Conservation (phyloP, 1,140 invertebrate species). For the Drosophila ficusphila region DNA sequence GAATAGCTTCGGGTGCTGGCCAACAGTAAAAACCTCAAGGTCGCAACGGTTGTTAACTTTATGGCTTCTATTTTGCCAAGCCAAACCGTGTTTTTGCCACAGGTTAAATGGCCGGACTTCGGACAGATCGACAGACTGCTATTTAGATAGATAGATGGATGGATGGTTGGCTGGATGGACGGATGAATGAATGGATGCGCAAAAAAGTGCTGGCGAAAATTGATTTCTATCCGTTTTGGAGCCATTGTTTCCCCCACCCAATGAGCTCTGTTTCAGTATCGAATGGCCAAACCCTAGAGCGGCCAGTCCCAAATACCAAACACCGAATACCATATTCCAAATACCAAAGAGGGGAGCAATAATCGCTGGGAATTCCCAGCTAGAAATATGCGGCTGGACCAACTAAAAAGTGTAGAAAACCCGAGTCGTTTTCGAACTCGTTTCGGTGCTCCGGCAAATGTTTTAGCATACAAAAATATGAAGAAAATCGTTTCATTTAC, state of each 20-base stretch:
- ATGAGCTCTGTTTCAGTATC: slow-evolving; percentile 16
- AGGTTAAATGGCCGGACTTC: slow-evolving; percentile 28
- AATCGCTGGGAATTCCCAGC: slow-evolving; percentile 72
- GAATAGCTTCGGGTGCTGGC: slow-evolving; percentile 66
- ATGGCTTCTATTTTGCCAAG: slow-evolving; percentile 68
- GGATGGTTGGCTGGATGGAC: neutral
- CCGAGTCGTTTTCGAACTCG: slow-evolving; percentile 57
- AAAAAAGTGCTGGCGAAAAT: slow-evolving; percentile 66
- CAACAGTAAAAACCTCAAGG: slow-evolving; percentile 72
- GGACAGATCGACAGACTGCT: slow-evolving; percentile 10
- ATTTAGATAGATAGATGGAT: slow-evolving; percentile 1
- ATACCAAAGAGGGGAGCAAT: slow-evolving; percentile 47
- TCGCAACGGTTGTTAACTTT: slow-evolving; percentile 77
- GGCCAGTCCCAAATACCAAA: slow-evolving; percentile 22
- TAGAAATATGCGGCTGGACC: slow-evolving; percentile 61
- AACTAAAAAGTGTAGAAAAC: slow-evolving; percentile 62
- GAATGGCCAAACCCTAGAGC: slow-evolving; percentile 28
- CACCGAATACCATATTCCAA: slow-evolving; percentile 17
- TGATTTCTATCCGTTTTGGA: slow-evolving; percentile 55
- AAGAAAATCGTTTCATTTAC: slow-evolving; percentile 73
- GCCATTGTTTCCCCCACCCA: slow-evolving; percentile 53
- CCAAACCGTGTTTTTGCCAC: slow-evolving; percentile 33
- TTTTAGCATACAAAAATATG: slow-evolving; percentile 70
- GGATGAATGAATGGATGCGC: slow-evolving; percentile 48
- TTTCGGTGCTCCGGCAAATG: slow-evolving; percentile 54